These are phyloP conservation scores for Trichonephila inaurata DNA, from an alignment of 1,140 invertebrate genomes.

Conservation along the genomic window DNA sequence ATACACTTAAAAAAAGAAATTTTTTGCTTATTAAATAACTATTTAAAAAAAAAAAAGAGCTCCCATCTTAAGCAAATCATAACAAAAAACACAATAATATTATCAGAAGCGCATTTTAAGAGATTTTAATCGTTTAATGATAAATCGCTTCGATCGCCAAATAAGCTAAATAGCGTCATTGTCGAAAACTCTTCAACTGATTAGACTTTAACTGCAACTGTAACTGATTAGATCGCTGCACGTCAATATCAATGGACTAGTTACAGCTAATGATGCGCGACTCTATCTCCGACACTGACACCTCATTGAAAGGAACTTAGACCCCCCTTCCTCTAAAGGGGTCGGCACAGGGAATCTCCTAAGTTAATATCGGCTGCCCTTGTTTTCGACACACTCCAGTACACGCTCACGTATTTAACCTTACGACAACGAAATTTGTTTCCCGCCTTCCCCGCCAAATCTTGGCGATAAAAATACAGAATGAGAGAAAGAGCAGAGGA, in stretches of 20 bases:
- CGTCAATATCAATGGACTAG: slow-evolving; percentile 10
- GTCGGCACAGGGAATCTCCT: slow-evolving; percentile 16
- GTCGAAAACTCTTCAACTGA: slow-evolving; percentile 7
- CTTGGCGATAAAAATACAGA: slow-evolving; percentile 72
- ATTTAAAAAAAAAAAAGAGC: too few relatives aligned
- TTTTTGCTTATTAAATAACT: too few relatives aligned
- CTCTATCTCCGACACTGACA: slow-evolving; percentile 8
- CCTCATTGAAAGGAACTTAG: slow-evolving; percentile 10
- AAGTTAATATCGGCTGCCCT: slow-evolving; percentile 74
- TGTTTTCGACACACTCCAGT: slow-evolving; percentile 75
- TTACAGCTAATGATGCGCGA: slow-evolving; percentile 24
- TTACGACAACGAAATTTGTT: slow-evolving; percentile 72
- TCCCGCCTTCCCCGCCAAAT: slow-evolving; percentile 35
- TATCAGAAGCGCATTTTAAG: not conserved
- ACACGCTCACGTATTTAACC: slow-evolving; percentile 75
- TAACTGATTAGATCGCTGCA: not conserved
- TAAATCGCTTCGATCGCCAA: not conserved
- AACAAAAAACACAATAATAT: not conserved
- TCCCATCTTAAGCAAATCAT: not conserved
- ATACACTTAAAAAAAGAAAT: too few relatives aligned
- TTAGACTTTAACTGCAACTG: not conserved
- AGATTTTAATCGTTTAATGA: slow-evolving; percentile 27
- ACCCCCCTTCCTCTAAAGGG: slow-evolving; percentile 34
- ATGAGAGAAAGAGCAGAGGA: slow-evolving; percentile 30
- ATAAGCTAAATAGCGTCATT: not conserved